Evolutionary conservation across 2,113 vertebrate genomes (phyloP).

Genomic region (Cacatua alba): DNA sequence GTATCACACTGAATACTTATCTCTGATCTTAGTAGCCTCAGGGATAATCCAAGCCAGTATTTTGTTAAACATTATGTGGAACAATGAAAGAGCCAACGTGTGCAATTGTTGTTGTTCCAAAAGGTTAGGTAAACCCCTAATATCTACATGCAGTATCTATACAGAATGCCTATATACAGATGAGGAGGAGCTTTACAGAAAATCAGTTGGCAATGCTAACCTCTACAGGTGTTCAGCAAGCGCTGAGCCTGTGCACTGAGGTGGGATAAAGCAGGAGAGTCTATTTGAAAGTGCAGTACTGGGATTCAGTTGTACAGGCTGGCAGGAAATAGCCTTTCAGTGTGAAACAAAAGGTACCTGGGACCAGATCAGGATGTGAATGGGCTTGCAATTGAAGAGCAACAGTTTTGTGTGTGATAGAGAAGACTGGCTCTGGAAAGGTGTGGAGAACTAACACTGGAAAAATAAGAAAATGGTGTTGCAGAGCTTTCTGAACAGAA

Average conservation of each 20-base stretch:
- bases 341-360: neutral
- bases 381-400: neutral
- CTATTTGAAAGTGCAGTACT: neutral
- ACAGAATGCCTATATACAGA: neutral
- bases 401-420: neutral
- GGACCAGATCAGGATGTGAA: neutral
- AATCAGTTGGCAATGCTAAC: neutral
- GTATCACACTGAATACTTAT: neutral
- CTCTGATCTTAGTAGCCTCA: constrained; percentile 3
- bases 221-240: neutral
- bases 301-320: neutral
- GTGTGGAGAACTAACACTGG: neutral
- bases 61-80: neutral
- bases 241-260: neutral
- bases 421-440: neutral
- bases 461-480: neutral
- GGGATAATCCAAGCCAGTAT: constrained; percentile 8
- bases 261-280: neutral
- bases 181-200: neutral
- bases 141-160: neutral
- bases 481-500: neutral
- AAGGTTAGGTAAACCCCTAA: neutral
- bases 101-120: neutral
- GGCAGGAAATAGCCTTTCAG: neutral
- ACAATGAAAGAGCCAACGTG: neutral